Evolutionary conservation across 2,113 vertebrate genomes (phyloP).

Genomic region (Phylloscopus trochilus): DNA sequence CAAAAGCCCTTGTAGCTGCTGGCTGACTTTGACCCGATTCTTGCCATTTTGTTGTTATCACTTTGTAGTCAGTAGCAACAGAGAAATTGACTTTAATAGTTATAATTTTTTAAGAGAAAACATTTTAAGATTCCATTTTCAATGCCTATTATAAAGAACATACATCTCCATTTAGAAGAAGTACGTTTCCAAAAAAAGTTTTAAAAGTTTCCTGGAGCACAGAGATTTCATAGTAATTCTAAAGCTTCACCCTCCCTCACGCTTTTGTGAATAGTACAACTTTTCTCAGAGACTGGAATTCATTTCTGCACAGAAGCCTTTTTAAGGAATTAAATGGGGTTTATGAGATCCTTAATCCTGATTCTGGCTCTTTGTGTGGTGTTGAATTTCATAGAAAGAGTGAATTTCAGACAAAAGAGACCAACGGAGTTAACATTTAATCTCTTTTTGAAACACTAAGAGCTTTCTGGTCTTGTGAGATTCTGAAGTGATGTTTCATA

Average conservation of each 20-base stretch:
- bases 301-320: slow-evolving; percentile 28
- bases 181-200: neutral
- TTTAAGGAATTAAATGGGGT: slow-evolving; percentile 29
- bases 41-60: neutral
- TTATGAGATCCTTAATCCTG: slow-evolving; percentile 40
- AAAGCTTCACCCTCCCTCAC: neutral
- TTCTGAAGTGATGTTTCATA: slow-evolving; percentile 3
- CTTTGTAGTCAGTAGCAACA: neutral
- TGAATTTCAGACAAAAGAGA: slow-evolving; percentile 43
- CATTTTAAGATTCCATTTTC: neutral
- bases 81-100: neutral
- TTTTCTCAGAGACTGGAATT: slow-evolving; percentile 12
- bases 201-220: neutral
- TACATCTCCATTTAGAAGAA: neutral
- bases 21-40: neutral
- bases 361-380: slow-evolving; percentile 13
- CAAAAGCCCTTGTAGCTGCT: neutral
- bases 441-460: slow-evolving; percentile 9
- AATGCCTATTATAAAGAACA: neutral
- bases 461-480: slow-evolving; percentile 17
- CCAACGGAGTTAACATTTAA: neutral
- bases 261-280: neutral
- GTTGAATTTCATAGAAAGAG: slow-evolving; percentile 39
- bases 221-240: neutral
- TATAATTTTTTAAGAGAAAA: neutral